Percentiles rank a stretch among this genome's conserved stretches.
Evolutionary conservation across 2,888 invertebrate genomes (phyloP).

Genomic region (Malachius bipustulatus): DNA sequence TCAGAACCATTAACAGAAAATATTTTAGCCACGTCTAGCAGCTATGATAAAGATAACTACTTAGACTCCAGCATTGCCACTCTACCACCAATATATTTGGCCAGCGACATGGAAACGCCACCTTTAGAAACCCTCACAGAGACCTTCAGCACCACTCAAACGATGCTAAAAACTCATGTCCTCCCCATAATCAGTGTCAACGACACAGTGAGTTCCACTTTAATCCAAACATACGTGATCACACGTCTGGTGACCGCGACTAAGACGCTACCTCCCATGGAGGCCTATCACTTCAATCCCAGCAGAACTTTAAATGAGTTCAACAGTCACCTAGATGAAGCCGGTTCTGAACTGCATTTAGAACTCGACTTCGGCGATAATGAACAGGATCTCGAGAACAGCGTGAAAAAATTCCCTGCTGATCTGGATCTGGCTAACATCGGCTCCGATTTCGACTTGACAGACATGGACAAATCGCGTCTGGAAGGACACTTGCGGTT

Average conservation of each 20-base stretch:
- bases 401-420: slow-evolving; percentile 43
- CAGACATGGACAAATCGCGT: slow-evolving; percentile 55
- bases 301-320: slow-evolving; percentile 80
- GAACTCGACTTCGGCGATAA: slow-evolving; percentile 79
- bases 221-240: slow-evolving; percentile 81
- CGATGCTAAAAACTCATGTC: slow-evolving; percentile 78
- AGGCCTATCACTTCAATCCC: slow-evolving; percentile 75
- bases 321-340: slow-evolving; percentile 77
- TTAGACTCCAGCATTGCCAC: slow-evolving; percentile 73
- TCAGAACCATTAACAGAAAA: slow-evolving; percentile 79
- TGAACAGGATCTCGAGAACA: slow-evolving; percentile 43
- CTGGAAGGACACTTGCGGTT: slow-evolving; percentile 42
- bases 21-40: slow-evolving; percentile 64
- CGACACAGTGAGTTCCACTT: slow-evolving; percentile 64
- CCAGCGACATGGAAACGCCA: slow-evolving; percentile 69
- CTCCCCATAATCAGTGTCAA: slow-evolving; percentile 68
- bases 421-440: slow-evolving; percentile 61
- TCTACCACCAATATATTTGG: slow-evolving; percentile 64
- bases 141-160: slow-evolving; percentile 83
- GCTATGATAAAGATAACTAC: slow-evolving; percentile 56
- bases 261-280: slow-evolving; percentile 80
- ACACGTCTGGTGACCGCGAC: slow-evolving; percentile 81
- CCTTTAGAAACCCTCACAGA: slow-evolving; percentile 81
- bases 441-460: slow-evolving; percentile 58
- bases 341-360: slow-evolving; percentile 74